A percentile compares a stretch with the other conserved stretches of the same genome.
Evolutionary conservation across 2,797 vertebrate species (phyloP).

Genomic region (Scolopax rusticola): DNA sequence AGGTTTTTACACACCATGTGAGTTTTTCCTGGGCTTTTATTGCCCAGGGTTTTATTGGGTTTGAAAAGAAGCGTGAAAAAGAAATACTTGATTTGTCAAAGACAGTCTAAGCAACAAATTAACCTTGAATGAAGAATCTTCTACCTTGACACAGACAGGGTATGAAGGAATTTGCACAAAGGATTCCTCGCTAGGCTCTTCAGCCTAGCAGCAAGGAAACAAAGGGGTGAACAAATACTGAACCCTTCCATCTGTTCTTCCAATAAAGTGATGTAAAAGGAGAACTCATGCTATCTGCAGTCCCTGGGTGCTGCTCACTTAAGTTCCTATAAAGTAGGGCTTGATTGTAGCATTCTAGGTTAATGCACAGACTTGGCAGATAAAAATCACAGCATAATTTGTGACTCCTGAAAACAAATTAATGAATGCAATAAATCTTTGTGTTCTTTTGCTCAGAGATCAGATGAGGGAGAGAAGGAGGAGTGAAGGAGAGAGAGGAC

Average conservation of each 20-base stretch:
- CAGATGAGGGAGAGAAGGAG: neutral
- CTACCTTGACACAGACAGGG: neutral
- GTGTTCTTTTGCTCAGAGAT: neutral
- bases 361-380: neutral
- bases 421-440: slow-evolving; percentile 1
- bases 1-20: neutral
- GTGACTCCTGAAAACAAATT: slow-evolving; percentile 21
- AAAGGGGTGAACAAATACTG: neutral
- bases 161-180: neutral
- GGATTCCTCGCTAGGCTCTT: neutral
- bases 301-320: neutral
- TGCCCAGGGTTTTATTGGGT: neutral
- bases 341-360: neutral
- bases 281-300: neutral
- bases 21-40: neutral
- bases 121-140: neutral
- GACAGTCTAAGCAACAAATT: neutral
- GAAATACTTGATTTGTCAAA: neutral
- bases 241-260: neutral
- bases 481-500: neutral
- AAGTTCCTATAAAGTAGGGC: neutral
- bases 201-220: neutral
- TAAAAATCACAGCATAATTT: slow-evolving; percentile 24
- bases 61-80: neutral
- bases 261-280: neutral